phyloP scores from a whole-genome alignment of 2,113 vertebrate species.

The Nycticebus coucang region DNA sequence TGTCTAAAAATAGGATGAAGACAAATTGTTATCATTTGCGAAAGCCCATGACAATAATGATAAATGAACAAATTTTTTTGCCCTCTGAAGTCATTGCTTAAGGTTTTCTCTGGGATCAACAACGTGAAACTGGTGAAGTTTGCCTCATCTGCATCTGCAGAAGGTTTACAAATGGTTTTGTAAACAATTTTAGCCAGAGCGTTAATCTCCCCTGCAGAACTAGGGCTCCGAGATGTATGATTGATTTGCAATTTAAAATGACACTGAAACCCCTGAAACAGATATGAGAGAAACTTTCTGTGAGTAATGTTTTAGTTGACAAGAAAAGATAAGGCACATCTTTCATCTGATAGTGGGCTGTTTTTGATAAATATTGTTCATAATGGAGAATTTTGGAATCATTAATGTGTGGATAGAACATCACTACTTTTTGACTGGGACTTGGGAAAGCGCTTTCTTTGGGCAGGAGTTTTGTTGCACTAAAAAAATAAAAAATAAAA shows the following conservation, averaged over 20 bases:
- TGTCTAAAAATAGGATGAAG: slow-evolving; percentile 99
- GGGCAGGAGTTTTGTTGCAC: slow-evolving; percentile 69
- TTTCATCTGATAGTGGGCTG: slow-evolving; percentile 93
- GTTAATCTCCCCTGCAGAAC: slow-evolving; percentile 91
- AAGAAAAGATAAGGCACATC: slow-evolving; percentile 96
- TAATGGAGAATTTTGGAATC: slow-evolving; percentile 93
- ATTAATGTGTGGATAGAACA: slow-evolving; percentile 92
- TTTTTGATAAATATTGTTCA: slow-evolving; percentile 97
- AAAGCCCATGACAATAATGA: slow-evolving; percentile 99
- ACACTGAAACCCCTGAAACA: slow-evolving; percentile 93
- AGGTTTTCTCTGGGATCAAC: slow-evolving; percentile 94
- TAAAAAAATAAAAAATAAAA: slow-evolving; percentile 41
- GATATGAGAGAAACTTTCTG: slow-evolving; percentile 95
- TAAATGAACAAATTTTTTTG: slow-evolving; percentile 99
- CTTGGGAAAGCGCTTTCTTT: slow-evolving; percentile 81
- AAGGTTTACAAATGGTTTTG: slow-evolving; percentile 94
- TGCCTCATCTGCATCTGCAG: slow-evolving; percentile 93
- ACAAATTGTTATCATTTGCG: slow-evolving; percentile 99
- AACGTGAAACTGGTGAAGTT: slow-evolving; percentile 93
- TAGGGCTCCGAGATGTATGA: slow-evolving; percentile 93
- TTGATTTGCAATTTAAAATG: slow-evolving; percentile 99
- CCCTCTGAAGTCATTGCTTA: slow-evolving; percentile 99
- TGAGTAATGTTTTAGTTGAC: slow-evolving; percentile 96
- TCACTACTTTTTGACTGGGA: slow-evolving; percentile 88
- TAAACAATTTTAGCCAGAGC: slow-evolving; percentile 93